Percentiles rank a stretch among this genome's conserved stretches.
These are phyloP conservation scores for Brachionichthys hirsutus DNA, from an alignment of 2,113 vertebrate species.

Conservation along the genomic window DNA sequence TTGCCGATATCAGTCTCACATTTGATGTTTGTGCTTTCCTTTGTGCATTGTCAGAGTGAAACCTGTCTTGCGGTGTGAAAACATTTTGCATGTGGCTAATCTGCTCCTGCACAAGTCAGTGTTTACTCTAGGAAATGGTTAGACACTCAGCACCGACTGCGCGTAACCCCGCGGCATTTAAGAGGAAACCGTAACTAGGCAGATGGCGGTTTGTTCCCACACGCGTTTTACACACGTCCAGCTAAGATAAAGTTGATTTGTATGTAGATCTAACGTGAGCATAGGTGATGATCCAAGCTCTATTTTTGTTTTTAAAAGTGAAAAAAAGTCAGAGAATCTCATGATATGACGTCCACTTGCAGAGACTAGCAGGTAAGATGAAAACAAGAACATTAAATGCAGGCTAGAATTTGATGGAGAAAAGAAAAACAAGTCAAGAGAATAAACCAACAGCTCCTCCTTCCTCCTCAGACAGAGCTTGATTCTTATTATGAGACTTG, in stretches of 20 bases:
- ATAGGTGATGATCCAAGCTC: background rate
- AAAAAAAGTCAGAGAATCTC: too few relatives aligned
- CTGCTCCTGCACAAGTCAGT: constrained; percentile 27
- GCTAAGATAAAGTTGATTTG: background rate
- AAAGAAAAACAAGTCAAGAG: background rate
- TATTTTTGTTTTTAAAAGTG: too few relatives aligned
- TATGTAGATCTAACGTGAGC: background rate
- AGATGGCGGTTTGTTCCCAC: constrained; percentile 18
- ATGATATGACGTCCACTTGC: too few relatives aligned
- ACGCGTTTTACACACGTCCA: constrained; percentile 12
- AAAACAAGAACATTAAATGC: too few relatives aligned
- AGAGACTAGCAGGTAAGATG: too few relatives aligned
- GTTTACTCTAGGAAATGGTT: constrained; percentile 58
- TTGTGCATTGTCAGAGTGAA: background rate
- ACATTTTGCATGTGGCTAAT: constrained; percentile 12
- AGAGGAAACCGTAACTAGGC: constrained; percentile 52
- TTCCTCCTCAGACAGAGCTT: background rate
- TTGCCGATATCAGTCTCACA: constrained; percentile 9
- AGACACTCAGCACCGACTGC: constrained; percentile 24
- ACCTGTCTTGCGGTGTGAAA: constrained; percentile 3
- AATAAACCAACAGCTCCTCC: background rate
- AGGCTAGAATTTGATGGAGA: too few relatives aligned
- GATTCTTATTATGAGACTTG: too few relatives aligned
- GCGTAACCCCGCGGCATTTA: constrained; percentile 22
- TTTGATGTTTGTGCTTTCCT: constrained; percentile 31